Conservation (phyloP, 2,113 vertebrate species). For the Actenoides hombroni region DNA sequence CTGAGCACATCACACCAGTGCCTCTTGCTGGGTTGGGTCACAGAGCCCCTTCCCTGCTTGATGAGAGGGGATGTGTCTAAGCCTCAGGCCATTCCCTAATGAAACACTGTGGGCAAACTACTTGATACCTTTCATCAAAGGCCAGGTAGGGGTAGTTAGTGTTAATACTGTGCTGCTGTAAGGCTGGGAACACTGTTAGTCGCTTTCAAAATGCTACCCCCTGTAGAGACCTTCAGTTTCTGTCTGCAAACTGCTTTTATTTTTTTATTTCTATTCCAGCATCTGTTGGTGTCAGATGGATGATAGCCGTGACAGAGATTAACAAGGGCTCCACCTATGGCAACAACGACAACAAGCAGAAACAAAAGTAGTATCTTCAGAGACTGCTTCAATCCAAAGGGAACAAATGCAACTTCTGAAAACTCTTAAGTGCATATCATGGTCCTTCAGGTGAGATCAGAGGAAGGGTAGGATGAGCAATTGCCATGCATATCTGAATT, state of each 20-base stretch:
- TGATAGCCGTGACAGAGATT: constrained; percentile 96
- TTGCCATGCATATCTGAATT: background rate
- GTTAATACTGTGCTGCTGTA: background rate
- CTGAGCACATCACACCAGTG: fast-evolving
- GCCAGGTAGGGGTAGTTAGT: background rate
- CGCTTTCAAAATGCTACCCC: background rate
- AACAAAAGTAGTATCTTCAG: constrained; percentile 71
- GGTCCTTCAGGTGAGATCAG: constrained; percentile 19
- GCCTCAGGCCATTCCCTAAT: background rate
- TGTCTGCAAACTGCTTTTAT: background rate
- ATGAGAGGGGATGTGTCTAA: fast-evolving
- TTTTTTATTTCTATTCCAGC: constrained; percentile 62
- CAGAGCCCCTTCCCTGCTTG: background rate
- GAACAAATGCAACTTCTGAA: constrained; percentile 49
- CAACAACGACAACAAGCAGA: constrained; percentile 77
- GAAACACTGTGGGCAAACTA: background rate
- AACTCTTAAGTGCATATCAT: background rate
- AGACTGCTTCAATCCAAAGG: constrained; percentile 48
- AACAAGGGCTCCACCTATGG: constrained; percentile 90
- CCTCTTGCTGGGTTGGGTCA: background rate
- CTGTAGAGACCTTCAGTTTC: background rate
- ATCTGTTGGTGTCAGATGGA: constrained; percentile 90
- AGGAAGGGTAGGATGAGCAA: background rate
- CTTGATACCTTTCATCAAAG: background rate
- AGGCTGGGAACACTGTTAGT: background rate